Conservation (phyloP, 2,888 invertebrate species). For the Lithophane semibrunnea region DNA sequence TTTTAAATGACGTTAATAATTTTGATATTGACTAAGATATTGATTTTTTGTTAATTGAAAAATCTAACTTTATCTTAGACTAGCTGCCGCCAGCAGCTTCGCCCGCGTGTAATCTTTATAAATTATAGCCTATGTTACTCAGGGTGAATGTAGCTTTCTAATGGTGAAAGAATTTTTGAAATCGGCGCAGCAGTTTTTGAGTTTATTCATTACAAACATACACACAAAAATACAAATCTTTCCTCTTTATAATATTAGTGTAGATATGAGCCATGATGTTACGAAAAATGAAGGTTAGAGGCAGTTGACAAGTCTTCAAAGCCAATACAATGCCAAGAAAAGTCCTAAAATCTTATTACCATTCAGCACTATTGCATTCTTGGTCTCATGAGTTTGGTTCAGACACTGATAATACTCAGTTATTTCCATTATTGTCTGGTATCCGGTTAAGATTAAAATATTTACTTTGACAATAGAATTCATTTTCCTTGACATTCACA, state of each 20-base stretch:
- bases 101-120: too few species aligned
- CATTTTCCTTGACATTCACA: slow-evolving; percentile 23
- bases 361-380: background rate
- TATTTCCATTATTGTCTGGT: slow-evolving; percentile 18
- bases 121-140: too few species aligned
- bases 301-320: background rate
- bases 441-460: slow-evolving; percentile 22
- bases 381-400: background rate
- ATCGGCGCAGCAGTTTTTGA: too few species aligned
- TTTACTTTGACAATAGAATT: slow-evolving; percentile 21
- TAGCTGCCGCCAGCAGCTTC: too few species aligned
- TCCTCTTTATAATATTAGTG: too few species aligned
- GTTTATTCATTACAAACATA: too few species aligned
- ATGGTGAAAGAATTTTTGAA: too few species aligned
- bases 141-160: too few species aligned
- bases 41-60: too few species aligned
- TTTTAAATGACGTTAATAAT: background rate
- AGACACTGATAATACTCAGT: background rate
- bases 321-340: background rate
- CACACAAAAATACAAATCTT: too few species aligned
- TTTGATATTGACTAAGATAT: background rate
- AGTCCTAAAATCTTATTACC: background rate
- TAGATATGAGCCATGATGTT: too few species aligned
- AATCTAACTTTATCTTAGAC: background rate
- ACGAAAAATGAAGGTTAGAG: too few species aligned